These are phyloP conservation scores for Synergus japonicus DNA, from an alignment of 2,888 invertebrate species.

Conservation along the genomic window DNA sequence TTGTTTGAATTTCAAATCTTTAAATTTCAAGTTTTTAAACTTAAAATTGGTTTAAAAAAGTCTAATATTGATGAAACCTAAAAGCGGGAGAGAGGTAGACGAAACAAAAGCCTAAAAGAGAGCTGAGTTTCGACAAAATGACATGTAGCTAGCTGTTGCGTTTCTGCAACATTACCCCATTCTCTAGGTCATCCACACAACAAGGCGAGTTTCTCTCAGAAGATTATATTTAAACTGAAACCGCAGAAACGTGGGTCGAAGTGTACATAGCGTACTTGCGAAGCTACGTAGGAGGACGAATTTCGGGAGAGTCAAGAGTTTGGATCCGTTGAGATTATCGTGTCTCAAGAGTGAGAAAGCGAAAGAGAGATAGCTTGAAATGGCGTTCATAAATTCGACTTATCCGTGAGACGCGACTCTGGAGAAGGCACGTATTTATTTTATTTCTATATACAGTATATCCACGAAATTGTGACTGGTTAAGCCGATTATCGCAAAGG, in stretches of 20 bases:
- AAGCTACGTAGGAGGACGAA: conserved; percentile 31
- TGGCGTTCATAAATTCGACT: conserved; percentile 71
- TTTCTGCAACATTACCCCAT: neutral
- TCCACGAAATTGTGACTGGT: conserved; percentile 69
- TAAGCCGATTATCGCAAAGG: conserved; percentile 73
- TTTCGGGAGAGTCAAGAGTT: conserved; percentile 26
- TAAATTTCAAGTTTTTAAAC: neutral
- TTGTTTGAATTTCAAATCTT: neutral
- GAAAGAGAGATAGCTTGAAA: conserved; percentile 53
- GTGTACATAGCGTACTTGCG: neutral
- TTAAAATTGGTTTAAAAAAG: neutral
- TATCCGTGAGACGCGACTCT: conserved; percentile 59
- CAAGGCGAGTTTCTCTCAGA: conserved; percentile 10
- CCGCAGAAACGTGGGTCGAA: conserved; percentile 26
- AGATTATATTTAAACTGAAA: conserved; percentile 39
- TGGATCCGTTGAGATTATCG: conserved; percentile 49
- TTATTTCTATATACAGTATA: conserved; percentile 49
- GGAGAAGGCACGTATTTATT: conserved; percentile 57
- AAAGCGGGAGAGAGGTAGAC: neutral
- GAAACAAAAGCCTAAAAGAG: neutral
- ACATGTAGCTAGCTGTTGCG: neutral
- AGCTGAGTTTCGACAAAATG: neutral
- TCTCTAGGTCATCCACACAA: conserved; percentile 23
- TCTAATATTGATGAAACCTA: neutral
- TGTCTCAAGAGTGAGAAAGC: conserved; percentile 43